These are phyloP conservation scores for Drosophila parvula DNA, from an alignment of 1,140 invertebrate genomes.

Conservation along the genomic window DNA sequence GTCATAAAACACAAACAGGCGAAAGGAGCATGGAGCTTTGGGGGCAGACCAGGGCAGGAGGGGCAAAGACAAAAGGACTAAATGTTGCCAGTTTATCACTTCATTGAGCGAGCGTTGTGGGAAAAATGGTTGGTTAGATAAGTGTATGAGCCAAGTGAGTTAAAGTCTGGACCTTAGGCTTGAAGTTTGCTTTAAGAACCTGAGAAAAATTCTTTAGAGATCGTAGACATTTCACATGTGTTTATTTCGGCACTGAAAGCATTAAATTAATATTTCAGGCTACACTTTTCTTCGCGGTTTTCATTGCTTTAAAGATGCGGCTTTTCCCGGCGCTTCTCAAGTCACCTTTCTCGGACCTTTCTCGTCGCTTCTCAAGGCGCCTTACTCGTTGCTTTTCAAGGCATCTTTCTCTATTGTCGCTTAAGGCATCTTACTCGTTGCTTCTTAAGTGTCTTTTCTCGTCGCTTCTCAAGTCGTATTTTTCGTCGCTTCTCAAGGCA, in stretches of 20 bases:
- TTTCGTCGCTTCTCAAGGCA: too few relatives aligned
- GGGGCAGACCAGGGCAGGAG: not conserved
- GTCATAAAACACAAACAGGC: constrained; percentile 49
- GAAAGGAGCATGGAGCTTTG: not conserved
- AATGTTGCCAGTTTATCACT: constrained; percentile 73
- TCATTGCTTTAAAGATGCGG: not conserved
- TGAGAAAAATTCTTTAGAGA: not conserved
- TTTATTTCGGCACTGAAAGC: not conserved
- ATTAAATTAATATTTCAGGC: not conserved
- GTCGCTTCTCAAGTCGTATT: not conserved
- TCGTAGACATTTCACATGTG: not conserved
- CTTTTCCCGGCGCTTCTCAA: not conserved
- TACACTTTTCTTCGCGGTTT: not conserved
- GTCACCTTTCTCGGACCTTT: too few relatives aligned
- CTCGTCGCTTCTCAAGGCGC: too few relatives aligned
- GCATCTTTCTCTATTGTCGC: too few relatives aligned
- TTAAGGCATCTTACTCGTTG: too few relatives aligned
- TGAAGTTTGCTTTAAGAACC: not conserved
- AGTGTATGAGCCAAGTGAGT: constrained; percentile 18
- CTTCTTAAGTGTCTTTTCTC: too few relatives aligned
- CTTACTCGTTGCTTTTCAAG: too few relatives aligned
- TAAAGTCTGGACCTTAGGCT: not conserved
- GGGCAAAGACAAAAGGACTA: constrained; percentile 40
- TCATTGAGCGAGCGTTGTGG: constrained; percentile 50
- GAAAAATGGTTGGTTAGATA: constrained; percentile 10